Evolutionary conservation across 2,113 vertebrate species (phyloP).

Genomic region (Xenopus borealis): DNA sequence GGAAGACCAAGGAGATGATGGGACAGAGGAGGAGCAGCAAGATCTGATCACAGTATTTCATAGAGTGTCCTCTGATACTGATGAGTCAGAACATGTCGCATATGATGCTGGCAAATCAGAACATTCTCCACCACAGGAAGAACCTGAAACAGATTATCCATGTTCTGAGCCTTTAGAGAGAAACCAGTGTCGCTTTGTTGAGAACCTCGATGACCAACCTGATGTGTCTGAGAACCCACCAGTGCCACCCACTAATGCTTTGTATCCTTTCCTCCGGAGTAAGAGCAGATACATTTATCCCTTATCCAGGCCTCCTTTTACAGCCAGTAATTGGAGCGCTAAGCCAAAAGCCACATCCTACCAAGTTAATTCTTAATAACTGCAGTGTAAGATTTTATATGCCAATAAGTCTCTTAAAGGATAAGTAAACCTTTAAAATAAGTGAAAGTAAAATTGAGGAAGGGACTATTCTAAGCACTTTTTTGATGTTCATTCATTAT

Average conservation of each 20-base stretch:
- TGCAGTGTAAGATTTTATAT: too few species aligned
- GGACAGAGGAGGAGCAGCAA: neutral
- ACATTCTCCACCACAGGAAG: neutral
- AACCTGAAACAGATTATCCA: neutral
- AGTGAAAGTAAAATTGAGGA: too few species aligned
- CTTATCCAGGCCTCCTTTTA: neutral
- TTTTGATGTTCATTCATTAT: too few species aligned
- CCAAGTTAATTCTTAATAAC: neutral
- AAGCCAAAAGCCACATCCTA: neutral
- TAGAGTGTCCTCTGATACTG: neutral
- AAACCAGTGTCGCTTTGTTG: neutral
- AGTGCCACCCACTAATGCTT: conserved; percentile 9
- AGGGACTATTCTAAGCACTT: too few species aligned
- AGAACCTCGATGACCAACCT: neutral
- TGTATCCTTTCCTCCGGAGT: conserved; percentile 78
- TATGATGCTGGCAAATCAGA: neutral
- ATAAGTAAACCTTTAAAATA: too few species aligned
- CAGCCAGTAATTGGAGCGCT: neutral
- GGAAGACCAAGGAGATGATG: neutral
- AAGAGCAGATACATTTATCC: too few species aligned
- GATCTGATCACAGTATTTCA: neutral
- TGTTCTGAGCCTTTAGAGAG: too few species aligned
- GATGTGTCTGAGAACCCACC: conserved; percentile 18
- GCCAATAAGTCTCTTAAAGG: too few species aligned
- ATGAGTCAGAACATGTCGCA: neutral